These are phyloP conservation scores for Astyanax mexicanus DNA, from an alignment of 2,797 vertebrate genomes.

Conservation along the genomic window DNA sequence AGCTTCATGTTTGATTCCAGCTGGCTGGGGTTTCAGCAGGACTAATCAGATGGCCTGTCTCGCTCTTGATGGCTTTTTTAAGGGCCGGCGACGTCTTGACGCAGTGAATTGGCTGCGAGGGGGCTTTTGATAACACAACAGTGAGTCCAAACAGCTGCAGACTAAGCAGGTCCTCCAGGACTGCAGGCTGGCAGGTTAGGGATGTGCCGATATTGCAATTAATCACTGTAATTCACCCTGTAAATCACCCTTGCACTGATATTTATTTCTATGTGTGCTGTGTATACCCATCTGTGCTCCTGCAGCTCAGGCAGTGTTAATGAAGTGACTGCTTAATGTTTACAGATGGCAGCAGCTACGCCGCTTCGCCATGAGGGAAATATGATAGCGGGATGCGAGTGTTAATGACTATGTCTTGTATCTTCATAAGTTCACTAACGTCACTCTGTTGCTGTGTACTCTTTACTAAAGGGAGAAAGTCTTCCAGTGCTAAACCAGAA, in stretches of 20 bases:
- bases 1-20: neutral
- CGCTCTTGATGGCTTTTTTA: slow-evolving; percentile 17
- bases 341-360: neutral
- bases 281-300: neutral
- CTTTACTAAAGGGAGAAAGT: too few relatives aligned
- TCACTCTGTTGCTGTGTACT: too few relatives aligned
- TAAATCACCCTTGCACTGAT: neutral
- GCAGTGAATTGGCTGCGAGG: neutral
- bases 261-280: neutral
- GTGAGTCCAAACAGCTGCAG: neutral
- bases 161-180: neutral
- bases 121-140: neutral
- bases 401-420: too few relatives aligned
- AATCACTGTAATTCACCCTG: neutral
- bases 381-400: too few relatives aligned
- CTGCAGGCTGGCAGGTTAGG: neutral
- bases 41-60: slow-evolving; percentile 37
- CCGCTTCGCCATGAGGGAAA: too few relatives aligned
- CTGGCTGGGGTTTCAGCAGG: slow-evolving; percentile 25
- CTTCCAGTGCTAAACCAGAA: too few relatives aligned
- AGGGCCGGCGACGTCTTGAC: neutral
- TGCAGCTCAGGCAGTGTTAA: neutral
- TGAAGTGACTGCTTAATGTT: neutral
- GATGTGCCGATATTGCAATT: neutral
- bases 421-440: too few relatives aligned